A percentile compares a stretch with the other conserved stretches of the same genome.
These are phyloP conservation scores for Linnaemya vulpina DNA, from an alignment of 2,888 invertebrate species.

Conservation along the genomic window DNA sequence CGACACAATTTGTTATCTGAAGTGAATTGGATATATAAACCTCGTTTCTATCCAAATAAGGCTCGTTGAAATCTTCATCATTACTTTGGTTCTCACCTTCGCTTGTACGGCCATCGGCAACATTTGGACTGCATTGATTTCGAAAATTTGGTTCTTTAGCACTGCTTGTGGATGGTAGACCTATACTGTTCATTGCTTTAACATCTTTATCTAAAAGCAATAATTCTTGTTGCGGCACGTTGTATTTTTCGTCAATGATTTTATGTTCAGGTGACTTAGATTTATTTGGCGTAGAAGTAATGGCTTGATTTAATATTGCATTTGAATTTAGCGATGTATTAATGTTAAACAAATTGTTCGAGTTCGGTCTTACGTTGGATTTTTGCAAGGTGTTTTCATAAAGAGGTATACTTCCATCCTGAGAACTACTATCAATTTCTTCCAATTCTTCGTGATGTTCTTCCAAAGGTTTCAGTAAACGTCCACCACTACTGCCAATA, in stretches of 20 bases:
- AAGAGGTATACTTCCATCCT: conserved; percentile 79
- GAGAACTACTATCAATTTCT: conserved; percentile 78
- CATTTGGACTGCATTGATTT: not conserved
- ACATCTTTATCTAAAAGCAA: conserved; percentile 74
- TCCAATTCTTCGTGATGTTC: conserved; percentile 80
- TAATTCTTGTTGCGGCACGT: conserved; percentile 23
- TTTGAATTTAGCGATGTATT: conserved; percentile 49
- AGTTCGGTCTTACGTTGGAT: conserved; percentile 11
- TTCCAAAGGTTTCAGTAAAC: conserved; percentile 73
- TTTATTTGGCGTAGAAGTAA: conserved; percentile 53
- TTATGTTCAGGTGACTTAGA: not conserved
- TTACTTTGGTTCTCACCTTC: conserved; percentile 66
- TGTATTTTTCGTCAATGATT: conserved; percentile 19
- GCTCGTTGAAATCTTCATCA: conserved; percentile 56
- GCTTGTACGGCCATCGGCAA: not conserved
- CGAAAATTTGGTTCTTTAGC: not conserved
- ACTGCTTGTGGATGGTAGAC: conserved; percentile 75
- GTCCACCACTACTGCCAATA: conserved; percentile 18
- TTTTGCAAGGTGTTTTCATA: conserved; percentile 80
- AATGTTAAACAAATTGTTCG: conserved; percentile 59
- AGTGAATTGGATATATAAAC: conserved; percentile 81
- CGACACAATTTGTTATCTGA: conserved; percentile 80
- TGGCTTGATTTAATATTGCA: conserved; percentile 1
- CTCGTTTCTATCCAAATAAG: conserved; percentile 79
- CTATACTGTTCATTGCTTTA: conserved; percentile 81